Evolutionary conservation across 2,113 vertebrate genomes (phyloP).

Genomic region (Poeciliopsis retropinna): DNA sequence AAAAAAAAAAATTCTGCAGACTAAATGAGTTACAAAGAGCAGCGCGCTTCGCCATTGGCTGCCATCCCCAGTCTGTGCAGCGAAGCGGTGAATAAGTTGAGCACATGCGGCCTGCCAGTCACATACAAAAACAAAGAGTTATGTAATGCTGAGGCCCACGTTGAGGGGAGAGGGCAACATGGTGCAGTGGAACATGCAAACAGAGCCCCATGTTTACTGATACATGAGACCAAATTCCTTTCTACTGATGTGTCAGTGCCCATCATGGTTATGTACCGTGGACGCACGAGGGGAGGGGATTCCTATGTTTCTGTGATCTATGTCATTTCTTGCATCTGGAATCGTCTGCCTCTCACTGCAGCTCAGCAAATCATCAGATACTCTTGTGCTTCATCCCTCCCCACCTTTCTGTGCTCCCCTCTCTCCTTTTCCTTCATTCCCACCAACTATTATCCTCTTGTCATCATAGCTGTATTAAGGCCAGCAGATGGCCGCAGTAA

Average conservation of each 20-base stretch:
- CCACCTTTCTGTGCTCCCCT: conserved; percentile 30
- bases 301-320: not conserved
- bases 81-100: conserved; percentile 61
- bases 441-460: conserved; percentile 64
- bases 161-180: conserved; percentile 61
- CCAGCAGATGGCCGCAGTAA: conserved; percentile 29
- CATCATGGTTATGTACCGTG: not conserved
- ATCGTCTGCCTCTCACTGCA: conserved; percentile 37
- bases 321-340: conserved; percentile 8
- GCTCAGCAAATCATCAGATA: conserved; percentile 48
- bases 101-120: conserved; percentile 58
- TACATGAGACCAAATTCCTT: not conserved
- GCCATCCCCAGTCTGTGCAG: conserved; percentile 57
- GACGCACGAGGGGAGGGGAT: not conserved
- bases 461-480: conserved; percentile 40
- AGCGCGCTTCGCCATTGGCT: conserved; percentile 52
- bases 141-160: conserved; percentile 76
- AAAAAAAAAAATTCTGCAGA: conserved; percentile 55
- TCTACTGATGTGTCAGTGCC: not conserved
- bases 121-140: conserved; percentile 72
- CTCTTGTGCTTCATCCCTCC: conserved; percentile 38
- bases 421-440: conserved; percentile 51
- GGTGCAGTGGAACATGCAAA: conserved; percentile 46
- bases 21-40: conserved; percentile 59
- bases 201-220: conserved; percentile 27